Evolutionary conservation across 1,140 invertebrate genomes (phyloP).

Genomic region (Cyclina sinensis): DNA sequence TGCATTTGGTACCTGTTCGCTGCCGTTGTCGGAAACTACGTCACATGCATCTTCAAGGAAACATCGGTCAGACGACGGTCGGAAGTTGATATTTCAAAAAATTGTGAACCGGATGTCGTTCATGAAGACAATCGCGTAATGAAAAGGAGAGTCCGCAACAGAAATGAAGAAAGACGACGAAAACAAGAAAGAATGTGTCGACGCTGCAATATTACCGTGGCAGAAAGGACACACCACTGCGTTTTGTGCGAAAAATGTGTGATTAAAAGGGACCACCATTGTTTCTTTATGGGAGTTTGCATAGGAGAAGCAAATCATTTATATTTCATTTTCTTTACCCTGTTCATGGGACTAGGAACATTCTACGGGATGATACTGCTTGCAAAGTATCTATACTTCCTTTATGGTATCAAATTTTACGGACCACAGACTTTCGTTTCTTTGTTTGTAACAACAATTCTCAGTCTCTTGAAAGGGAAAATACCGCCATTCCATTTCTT

Average conservation of each 20-base stretch:
- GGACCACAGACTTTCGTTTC: constrained; percentile 51
- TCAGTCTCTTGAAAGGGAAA: background rate
- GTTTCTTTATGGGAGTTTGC: constrained; percentile 95
- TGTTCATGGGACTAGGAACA: constrained; percentile 85
- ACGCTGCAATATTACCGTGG: constrained; percentile 64
- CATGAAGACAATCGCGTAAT: background rate
- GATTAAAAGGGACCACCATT: constrained; percentile 94
- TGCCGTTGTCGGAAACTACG: constrained; percentile 42
- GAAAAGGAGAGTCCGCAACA: background rate
- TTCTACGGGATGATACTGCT: constrained; percentile 30
- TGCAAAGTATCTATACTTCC: constrained; percentile 47
- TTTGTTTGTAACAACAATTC: constrained; percentile 5
- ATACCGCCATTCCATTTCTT: constrained; percentile 16
- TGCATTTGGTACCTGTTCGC: constrained; percentile 52
- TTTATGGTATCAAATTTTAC: constrained; percentile 46
- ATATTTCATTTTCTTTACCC: constrained; percentile 94
- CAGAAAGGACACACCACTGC: constrained; percentile 79
- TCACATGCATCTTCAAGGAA: constrained; percentile 47
- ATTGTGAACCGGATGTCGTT: background rate
- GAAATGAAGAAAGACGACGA: background rate
- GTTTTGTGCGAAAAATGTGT: constrained; percentile 76
- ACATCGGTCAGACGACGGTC: background rate
- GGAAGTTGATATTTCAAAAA: background rate
- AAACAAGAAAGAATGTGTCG: constrained; percentile 53
- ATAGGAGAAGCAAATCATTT: constrained; percentile 96